These are phyloP conservation scores for Genyomyrus donnyi DNA, from an alignment of 2,113 vertebrate species.

Conservation along the genomic window DNA sequence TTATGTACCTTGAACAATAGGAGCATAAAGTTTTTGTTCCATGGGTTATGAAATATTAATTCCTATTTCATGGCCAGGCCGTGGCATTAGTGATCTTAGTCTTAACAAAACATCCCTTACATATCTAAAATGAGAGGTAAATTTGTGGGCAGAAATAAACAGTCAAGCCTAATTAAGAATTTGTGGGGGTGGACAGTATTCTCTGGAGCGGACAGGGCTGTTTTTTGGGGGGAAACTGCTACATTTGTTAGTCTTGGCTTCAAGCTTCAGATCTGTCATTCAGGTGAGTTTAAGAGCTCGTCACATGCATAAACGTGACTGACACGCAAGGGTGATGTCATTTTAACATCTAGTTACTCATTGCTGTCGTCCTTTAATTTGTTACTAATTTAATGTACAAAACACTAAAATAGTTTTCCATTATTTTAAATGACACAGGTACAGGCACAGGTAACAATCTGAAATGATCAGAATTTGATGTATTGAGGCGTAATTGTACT, in stretches of 20 bases:
- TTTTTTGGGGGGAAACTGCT: no score
- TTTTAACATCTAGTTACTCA: background rate
- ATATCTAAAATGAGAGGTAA: no score
- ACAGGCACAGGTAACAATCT: background rate
- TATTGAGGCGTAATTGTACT: background rate
- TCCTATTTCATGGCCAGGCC: no score
- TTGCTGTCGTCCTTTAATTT: background rate
- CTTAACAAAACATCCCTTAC: no score
- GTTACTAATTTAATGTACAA: background rate
- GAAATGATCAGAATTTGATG: background rate
- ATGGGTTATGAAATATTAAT: no score
- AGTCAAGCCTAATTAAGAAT: no score
- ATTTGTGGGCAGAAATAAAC: no score
- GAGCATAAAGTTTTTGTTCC: no score
- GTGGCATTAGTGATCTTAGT: no score
- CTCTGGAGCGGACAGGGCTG: no score
- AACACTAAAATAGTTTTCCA: background rate
- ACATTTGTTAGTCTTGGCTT: background rate
- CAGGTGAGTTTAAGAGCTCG: background rate
- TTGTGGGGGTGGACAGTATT: no score
- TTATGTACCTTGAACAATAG: background rate
- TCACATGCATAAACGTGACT: background rate
- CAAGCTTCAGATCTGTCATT: background rate
- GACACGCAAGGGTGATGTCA: background rate
- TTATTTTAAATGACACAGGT: background rate